Evolutionary conservation across 2,797 vertebrate genomes (phyloP).

Genomic region (Cyclopterus lumpus): DNA sequence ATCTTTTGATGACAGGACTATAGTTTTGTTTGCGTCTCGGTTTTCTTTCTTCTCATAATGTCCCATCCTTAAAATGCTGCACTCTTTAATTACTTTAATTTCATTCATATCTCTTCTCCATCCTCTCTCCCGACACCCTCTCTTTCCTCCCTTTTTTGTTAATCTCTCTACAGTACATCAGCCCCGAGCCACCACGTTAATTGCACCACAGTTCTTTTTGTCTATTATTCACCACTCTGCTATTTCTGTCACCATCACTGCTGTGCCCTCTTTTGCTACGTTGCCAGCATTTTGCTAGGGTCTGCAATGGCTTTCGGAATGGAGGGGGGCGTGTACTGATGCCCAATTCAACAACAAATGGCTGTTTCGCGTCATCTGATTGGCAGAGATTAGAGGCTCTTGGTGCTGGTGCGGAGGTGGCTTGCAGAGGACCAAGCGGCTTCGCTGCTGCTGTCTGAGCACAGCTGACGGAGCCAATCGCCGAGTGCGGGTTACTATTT

Average conservation of each 20-base stretch:
- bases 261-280: constrained; percentile 46
- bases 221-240: constrained; percentile 75
- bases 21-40: constrained; percentile 12
- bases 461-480: constrained; percentile 48
- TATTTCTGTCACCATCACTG: constrained; percentile 72
- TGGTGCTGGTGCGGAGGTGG: constrained; percentile 70
- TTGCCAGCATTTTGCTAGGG: constrained; percentile 73
- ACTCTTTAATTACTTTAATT: constrained; percentile 23
- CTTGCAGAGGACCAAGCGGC: constrained; percentile 56
- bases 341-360: constrained; percentile 77
- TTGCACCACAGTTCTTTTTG: constrained; percentile 73
- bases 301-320: constrained; percentile 66
- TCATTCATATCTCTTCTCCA: constrained; percentile 24
- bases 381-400: constrained; percentile 81
- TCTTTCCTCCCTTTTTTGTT: constrained; percentile 35
- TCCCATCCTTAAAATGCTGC: constrained; percentile 3
- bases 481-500: constrained; percentile 29
- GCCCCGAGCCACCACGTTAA: constrained; percentile 73
- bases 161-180: constrained; percentile 59
- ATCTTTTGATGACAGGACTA: constrained; percentile 10
- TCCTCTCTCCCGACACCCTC: constrained; percentile 26
- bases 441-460: constrained; percentile 54
- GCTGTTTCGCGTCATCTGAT: constrained; percentile 78
- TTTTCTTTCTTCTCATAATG: constrained; percentile 7
- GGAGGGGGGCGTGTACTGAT: constrained; percentile 58